Percentiles rank a stretch among this genome's conserved stretches.
Conservation (phyloP, 1,140 invertebrate genomes). For the Marisa cornuarietis region DNA sequence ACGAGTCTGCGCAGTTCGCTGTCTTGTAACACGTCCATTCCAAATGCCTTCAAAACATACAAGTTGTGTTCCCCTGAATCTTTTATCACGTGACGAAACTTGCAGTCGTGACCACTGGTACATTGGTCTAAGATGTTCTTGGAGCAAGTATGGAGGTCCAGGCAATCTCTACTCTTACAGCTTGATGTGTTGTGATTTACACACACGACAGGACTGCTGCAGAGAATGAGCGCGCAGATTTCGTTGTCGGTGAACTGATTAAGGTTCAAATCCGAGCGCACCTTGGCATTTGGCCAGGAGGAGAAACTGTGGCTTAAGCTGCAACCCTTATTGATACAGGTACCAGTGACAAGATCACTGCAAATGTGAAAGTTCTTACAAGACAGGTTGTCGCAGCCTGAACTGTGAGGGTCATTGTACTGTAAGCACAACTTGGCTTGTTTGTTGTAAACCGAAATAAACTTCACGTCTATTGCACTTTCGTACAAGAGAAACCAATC, state of each 20-base stretch:
- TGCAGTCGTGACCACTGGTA: not conserved
- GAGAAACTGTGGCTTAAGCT: not conserved
- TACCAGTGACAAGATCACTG: not conserved
- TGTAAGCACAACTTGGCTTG: not conserved
- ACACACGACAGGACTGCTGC: not conserved
- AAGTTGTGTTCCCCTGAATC: not conserved
- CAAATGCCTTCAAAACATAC: not conserved
- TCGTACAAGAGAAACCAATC: not conserved
- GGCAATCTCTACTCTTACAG: not conserved
- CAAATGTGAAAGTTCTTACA: slow-evolving; percentile 3
- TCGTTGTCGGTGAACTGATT: not conserved
- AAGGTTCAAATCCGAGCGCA: not conserved
- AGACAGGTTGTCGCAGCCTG: not conserved
- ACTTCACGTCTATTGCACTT: not conserved
- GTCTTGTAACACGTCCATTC: not conserved
- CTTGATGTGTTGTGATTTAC: not conserved
- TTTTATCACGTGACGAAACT: not conserved
- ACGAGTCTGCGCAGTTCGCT: not conserved
- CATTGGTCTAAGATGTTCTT: not conserved
- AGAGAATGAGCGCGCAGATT: not conserved
- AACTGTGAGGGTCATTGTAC: not conserved
- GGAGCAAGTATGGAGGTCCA: not conserved
- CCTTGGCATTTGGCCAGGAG: not conserved
- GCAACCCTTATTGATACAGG: not conserved
- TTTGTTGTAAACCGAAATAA: not conserved